Evolutionary conservation across 2,113 vertebrate species (phyloP).

Genomic region (Apeltes quadracus): DNA sequence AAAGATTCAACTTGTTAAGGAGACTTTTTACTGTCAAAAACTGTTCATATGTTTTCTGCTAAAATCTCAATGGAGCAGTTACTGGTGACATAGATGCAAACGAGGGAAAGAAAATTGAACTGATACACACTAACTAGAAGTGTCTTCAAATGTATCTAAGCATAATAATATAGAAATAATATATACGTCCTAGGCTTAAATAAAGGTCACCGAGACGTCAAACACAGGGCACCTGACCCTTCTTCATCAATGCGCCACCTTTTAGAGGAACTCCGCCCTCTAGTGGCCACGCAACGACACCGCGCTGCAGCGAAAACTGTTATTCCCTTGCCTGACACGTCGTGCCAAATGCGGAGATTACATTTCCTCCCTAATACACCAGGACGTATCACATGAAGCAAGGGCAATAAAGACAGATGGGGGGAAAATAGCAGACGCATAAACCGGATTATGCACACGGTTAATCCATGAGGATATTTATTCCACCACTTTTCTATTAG

Average conservation of each 20-base stretch:
- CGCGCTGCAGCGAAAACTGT: constrained; percentile 1
- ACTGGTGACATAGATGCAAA: not conserved
- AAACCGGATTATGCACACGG: not conserved
- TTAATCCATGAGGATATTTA: not conserved
- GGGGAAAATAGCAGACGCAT: not conserved
- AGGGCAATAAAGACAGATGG: not conserved
- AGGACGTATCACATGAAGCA: not conserved
- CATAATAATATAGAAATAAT: too few relatives aligned
- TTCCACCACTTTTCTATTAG: not conserved
- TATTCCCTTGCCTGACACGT: constrained; percentile 26
- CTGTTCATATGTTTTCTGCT: not conserved
- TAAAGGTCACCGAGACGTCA: not conserved
- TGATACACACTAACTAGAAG: not conserved
- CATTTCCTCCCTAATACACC: not conserved
- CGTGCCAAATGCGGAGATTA: constrained; percentile 49
- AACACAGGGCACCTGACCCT: not conserved
- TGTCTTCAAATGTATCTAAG: not conserved
- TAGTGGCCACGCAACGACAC: not conserved
- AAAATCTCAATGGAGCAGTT: not conserved
- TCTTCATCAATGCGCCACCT: not conserved
- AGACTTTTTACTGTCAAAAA: not conserved
- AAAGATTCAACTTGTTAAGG: not conserved
- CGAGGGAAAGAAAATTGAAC: not conserved
- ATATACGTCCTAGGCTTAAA: not conserved
- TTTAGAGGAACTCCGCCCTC: constrained; percentile 40